phyloP scores from a whole-genome alignment of 2,113 vertebrate species.

The Lamprologus ornatipinnis region DNA sequence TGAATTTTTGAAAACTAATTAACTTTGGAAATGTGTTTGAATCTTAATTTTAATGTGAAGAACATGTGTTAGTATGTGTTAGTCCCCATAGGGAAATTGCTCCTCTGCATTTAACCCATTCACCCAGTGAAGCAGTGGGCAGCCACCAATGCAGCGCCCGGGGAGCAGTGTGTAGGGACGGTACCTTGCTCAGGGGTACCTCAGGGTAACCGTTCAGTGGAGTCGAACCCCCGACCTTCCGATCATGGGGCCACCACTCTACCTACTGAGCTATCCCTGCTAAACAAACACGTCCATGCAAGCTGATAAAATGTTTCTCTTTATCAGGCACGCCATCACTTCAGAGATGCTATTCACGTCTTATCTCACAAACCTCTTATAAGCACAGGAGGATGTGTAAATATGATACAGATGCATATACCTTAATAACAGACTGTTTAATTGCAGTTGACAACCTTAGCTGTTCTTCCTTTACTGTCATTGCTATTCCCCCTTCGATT shows the following conservation, averaged over 20 bases:
- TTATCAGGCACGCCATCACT: not conserved
- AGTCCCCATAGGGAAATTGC: too few species aligned
- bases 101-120: too few species aligned
- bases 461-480: not conserved
- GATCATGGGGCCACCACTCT: too few species aligned
- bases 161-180: too few species aligned
- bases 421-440: not conserved
- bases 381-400: not conserved
- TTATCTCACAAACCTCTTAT: not conserved
- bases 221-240: too few species aligned
- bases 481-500: not conserved
- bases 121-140: too few species aligned
- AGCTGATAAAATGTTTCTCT: not conserved
- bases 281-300: not conserved
- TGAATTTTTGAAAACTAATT: not conserved
- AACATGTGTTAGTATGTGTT: not conserved
- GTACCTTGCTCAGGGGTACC: too few species aligned
- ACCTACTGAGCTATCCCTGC: too few species aligned
- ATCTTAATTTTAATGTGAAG: not conserved
- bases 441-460: not conserved
- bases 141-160: too few species aligned
- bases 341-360: not conserved
- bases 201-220: too few species aligned
- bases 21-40: not conserved
- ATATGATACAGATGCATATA: not conserved